Conservation (phyloP, 2,113 vertebrate genomes). For the Bettongia penicillata region DNA sequence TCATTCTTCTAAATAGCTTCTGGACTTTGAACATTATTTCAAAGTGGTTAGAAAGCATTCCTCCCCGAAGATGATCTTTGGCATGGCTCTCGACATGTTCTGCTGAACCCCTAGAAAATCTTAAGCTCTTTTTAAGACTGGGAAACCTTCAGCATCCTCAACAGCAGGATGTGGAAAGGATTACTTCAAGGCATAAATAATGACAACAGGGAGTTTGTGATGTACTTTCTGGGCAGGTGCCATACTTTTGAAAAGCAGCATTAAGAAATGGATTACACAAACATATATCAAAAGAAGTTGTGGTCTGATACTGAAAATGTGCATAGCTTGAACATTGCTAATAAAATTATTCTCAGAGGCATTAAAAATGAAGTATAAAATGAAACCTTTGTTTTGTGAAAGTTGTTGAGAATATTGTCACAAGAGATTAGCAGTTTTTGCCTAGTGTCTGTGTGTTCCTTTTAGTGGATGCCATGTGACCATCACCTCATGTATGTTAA, state of each 20-base stretch:
- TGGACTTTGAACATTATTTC: not conserved
- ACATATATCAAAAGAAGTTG: not conserved
- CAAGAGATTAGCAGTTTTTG: not conserved
- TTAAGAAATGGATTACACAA: constrained; percentile 6
- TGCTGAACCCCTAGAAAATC: constrained; percentile 36
- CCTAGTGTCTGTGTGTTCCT: not conserved
- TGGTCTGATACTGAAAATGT: constrained; percentile 9
- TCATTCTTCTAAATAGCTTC: not conserved
- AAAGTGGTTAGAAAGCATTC: constrained; percentile 18
- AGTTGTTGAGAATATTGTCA: not conserved
- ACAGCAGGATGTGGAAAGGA: constrained; percentile 8
- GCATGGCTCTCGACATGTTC: constrained; percentile 27
- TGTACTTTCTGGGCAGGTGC: not conserved
- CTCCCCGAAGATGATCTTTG: not conserved
- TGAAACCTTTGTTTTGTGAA: not conserved
- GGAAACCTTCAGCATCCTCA: not conserved
- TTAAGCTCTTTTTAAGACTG: constrained; percentile 29
- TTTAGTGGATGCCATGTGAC: not conserved
- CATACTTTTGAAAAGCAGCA: not conserved
- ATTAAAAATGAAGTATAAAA: not conserved
- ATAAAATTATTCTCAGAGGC: not conserved
- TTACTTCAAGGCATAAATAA: constrained; percentile 9
- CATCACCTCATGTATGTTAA: not conserved
- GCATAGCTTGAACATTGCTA: not conserved
- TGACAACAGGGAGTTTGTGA: not conserved